phyloP scores from a whole-genome alignment of 1,140 invertebrate species.

The Cyclina sinensis region DNA sequence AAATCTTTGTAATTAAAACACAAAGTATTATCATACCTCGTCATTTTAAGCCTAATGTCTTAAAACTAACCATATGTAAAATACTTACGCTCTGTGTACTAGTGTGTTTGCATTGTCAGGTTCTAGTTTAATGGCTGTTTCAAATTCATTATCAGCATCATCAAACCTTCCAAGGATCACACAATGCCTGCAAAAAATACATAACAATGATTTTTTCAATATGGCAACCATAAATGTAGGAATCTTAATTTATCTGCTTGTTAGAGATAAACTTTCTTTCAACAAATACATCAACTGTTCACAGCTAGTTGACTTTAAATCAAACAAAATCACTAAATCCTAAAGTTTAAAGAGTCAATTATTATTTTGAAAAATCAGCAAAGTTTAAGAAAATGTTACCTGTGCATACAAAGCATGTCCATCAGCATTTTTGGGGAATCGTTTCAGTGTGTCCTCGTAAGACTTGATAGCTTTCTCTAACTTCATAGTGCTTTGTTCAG shows the following conservation, averaged over 20 bases:
- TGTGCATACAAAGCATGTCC: constrained; percentile 90
- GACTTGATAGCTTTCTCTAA: constrained; percentile 89
- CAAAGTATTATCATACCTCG: too few species aligned
- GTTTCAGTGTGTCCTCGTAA: constrained; percentile 92
- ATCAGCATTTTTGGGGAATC: constrained; percentile 94
- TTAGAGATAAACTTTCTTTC: too few species aligned
- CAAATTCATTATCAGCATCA: constrained; percentile 93
- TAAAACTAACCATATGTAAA: neutral
- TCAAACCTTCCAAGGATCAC: constrained; percentile 94
- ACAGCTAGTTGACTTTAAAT: too few species aligned
- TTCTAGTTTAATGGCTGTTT: constrained; percentile 93
- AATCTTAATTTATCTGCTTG: too few species aligned
- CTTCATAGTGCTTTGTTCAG: constrained; percentile 66
- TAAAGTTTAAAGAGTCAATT: too few species aligned
- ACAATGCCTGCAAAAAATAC: constrained; percentile 89
- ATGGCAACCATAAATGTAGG: too few species aligned
- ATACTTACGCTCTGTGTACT: constrained; percentile 92
- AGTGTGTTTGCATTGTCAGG: constrained; percentile 94
- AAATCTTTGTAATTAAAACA: too few species aligned
- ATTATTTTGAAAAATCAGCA: neutral
- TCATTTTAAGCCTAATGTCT: too few species aligned
- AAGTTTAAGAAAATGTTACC: constrained; percentile 74
- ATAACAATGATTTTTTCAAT: too few species aligned
- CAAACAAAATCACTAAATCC: too few species aligned
- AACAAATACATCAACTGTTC: too few species aligned